A percentile compares a stretch with the other conserved stretches of the same genome.
Evolutionary conservation across 2,797 vertebrate species (phyloP).

Genomic region (Anomalospiza imberbis): DNA sequence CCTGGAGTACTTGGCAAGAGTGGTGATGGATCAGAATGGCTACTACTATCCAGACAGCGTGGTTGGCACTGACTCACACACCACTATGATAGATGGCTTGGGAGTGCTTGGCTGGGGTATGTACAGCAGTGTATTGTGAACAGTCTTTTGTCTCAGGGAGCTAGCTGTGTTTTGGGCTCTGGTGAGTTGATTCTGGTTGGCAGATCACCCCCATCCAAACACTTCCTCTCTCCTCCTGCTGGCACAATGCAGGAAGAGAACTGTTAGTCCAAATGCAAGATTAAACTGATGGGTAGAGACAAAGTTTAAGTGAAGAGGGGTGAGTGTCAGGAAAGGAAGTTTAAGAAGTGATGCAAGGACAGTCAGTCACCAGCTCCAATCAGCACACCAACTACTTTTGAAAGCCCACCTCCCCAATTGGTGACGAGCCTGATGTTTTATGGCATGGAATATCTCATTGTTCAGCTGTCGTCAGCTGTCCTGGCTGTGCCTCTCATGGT

Average conservation of each 20-base stretch:
- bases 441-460: not conserved
- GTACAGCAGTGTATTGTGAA: not conserved
- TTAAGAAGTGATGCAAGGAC: not conserved
- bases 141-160: not conserved
- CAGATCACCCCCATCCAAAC: not conserved
- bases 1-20: constrained; percentile 92
- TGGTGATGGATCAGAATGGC: constrained; percentile 89
- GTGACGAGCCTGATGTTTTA: not conserved
- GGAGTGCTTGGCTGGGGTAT: constrained; percentile 97
- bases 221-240: not conserved
- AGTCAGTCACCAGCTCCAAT: not conserved
- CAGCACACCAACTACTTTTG: not conserved
- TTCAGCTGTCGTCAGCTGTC: not conserved
- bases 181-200: not conserved
- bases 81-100: constrained; percentile 96
- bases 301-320: not conserved
- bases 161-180: not conserved
- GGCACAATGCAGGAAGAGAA: not conserved
- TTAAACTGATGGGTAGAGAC: not conserved
- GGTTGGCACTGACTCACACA: constrained; percentile 97
- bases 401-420: fast-evolving
- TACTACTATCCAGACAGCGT: constrained; percentile 95
- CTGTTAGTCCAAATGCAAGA: not conserved
- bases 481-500: not conserved
- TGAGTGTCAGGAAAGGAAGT: not conserved